These are phyloP conservation scores for Cryptosula pallasiana DNA, from an alignment of 2,888 invertebrate genomes.

Conservation along the genomic window DNA sequence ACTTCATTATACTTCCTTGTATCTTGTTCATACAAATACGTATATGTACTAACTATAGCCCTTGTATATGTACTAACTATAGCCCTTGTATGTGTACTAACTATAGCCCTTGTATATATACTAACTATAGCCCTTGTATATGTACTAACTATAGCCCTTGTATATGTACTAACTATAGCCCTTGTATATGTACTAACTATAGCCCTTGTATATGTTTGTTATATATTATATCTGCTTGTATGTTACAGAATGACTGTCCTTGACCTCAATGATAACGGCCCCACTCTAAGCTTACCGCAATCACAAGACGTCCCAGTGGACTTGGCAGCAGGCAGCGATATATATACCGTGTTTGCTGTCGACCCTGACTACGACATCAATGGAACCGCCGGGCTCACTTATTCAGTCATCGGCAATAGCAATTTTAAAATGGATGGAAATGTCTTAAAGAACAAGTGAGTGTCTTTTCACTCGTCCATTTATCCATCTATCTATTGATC, in stretches of 20 bases:
- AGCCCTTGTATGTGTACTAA: no score
- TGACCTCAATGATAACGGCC: conserved; percentile 17
- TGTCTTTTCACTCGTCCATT: no score
- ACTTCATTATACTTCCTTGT: no score
- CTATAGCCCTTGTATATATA: no score
- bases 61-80: no score
- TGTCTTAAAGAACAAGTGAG: not conserved
- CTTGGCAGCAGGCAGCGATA: not conserved
- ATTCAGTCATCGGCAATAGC: not conserved
- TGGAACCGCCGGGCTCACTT: conserved; percentile 24
- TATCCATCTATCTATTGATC: no score
- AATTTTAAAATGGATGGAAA: conserved; percentile 7
- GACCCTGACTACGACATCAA: conserved; percentile 30
- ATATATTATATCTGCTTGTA: not conserved
- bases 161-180: no score
- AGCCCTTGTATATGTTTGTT: not conserved
- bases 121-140: no score
- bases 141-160: no score
- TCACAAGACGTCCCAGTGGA: not conserved
- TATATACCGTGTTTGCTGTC: conserved; percentile 4
- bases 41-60: no score
- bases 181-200: no score
- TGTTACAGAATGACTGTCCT: not conserved
- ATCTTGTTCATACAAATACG: no score
- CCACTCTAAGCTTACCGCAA: not conserved